Evolutionary conservation across 2,113 vertebrate genomes (phyloP).

Genomic region (Datnioides undecimradiatus): DNA sequence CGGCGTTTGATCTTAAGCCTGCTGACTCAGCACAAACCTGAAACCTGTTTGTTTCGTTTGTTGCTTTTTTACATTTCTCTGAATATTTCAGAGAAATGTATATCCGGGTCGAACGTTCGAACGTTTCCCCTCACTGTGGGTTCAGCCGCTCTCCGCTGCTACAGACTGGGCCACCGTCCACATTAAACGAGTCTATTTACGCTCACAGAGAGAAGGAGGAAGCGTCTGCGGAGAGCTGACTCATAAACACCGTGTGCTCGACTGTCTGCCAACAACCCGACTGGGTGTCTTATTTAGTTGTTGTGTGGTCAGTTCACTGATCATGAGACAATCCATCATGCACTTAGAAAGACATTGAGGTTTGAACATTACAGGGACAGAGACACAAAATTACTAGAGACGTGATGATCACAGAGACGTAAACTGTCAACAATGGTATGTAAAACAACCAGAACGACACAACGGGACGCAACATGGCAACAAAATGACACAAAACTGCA

Average conservation of each 20-base stretch:
- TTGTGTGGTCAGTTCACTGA: background rate
- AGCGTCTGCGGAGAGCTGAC: constrained; percentile 32
- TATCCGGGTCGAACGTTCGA: too few relatives aligned
- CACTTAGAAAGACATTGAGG: too few relatives aligned
- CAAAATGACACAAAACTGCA: background rate
- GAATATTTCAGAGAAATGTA: too few relatives aligned
- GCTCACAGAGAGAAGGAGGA: background rate
- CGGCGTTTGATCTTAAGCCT: background rate
- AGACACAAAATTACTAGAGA: too few relatives aligned
- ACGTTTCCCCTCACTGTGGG: background rate
- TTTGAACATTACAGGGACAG: too few relatives aligned
- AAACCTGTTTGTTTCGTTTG: too few relatives aligned
- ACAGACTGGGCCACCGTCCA: background rate
- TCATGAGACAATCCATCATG: background rate
- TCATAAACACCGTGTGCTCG: constrained; percentile 9
- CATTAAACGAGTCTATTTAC: background rate
- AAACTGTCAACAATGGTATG: background rate
- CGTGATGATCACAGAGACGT: background rate
- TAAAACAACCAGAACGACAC: background rate
- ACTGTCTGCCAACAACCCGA: constrained; percentile 7
- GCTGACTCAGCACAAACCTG: constrained; percentile 39
- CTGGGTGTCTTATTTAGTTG: background rate
- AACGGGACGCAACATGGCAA: background rate
- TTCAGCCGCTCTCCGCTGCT: background rate
- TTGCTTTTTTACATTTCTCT: background rate